A percentile compares a stretch with the other conserved stretches of the same genome.
These are phyloP conservation scores for Origma solitaria DNA, from an alignment of 2,113 vertebrate species.

Conservation along the genomic window DNA sequence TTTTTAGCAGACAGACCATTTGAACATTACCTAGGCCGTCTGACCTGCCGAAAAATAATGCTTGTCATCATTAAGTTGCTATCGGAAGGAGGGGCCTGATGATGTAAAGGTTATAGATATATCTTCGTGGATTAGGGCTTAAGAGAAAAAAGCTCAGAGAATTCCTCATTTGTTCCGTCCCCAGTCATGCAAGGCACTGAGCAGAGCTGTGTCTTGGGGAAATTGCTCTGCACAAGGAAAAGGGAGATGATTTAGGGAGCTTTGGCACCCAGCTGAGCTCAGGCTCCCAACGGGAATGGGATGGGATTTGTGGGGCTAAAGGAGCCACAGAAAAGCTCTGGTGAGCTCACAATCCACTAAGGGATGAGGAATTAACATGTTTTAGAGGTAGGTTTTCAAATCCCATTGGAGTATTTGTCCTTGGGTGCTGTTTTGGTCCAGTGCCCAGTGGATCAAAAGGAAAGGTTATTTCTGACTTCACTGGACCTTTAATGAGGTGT, in stretches of 20 bases:
- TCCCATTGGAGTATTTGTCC: neutral
- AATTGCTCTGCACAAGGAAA: neutral
- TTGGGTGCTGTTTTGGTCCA: neutral
- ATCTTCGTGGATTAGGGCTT: neutral
- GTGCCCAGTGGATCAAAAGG: neutral
- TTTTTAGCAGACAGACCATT: neutral
- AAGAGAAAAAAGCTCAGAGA: neutral
- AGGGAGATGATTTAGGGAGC: neutral
- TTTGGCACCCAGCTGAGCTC: neutral
- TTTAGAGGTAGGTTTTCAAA: neutral
- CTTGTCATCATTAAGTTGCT: neutral
- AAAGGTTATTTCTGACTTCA: neutral
- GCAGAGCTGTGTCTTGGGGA: neutral
- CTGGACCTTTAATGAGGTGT: neutral
- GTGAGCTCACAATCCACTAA: neutral
- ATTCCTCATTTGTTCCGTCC: neutral
- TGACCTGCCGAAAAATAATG: neutral
- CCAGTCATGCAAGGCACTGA: neutral
- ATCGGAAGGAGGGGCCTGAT: neutral
- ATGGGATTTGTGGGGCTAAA: neutral
- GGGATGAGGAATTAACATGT: neutral
- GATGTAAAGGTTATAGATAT: neutral
- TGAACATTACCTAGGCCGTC: neutral
- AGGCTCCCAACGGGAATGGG: neutral
- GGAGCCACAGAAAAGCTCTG: neutral